phyloP scores from a whole-genome alignment of 2,888 invertebrate genomes.

The Bugulina stolonifera region DNA sequence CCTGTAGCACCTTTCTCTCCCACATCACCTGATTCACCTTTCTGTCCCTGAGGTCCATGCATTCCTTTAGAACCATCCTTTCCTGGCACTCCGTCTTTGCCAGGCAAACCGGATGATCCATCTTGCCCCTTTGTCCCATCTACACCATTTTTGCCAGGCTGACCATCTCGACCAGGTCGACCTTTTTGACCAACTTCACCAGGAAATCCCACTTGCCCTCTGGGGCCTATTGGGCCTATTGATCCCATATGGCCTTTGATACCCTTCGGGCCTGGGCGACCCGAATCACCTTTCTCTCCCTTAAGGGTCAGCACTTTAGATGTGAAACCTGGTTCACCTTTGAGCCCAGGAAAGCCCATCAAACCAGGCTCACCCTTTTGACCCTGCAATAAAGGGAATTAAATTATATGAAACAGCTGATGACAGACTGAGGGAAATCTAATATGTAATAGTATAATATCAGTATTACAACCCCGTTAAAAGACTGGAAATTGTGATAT shows the following conservation, averaged over 20 bases:
- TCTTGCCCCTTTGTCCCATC: neutral
- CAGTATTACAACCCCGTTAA: no score
- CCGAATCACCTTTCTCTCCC: conserved; percentile 8
- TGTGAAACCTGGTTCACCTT: conserved; percentile 23
- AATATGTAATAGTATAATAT: no score
- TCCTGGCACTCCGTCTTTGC: neutral
- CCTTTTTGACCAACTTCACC: conserved; percentile 22
- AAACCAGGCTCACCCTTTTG: neutral
- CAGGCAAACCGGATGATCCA: neutral
- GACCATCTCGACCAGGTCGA: neutral
- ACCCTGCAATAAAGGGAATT: no score
- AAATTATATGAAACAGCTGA: no score
- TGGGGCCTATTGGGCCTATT: conserved; percentile 8
- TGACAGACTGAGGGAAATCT: no score
- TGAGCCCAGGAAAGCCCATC: conserved; percentile 16
- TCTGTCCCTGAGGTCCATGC: neutral
- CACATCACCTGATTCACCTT: neutral
- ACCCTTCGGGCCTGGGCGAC: neutral
- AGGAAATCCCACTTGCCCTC: conserved; percentile 15
- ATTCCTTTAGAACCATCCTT: neutral
- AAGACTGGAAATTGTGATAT: no score
- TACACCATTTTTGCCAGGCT: neutral
- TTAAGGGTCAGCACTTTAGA: neutral
- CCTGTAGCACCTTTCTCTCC: neutral
- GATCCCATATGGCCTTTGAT: conserved; percentile 4